Percentiles rank a stretch among this genome's conserved stretches.
Conservation (phyloP, 92 coral and sea anemone genomes). For the Epizoanthus ramosus region DNA sequence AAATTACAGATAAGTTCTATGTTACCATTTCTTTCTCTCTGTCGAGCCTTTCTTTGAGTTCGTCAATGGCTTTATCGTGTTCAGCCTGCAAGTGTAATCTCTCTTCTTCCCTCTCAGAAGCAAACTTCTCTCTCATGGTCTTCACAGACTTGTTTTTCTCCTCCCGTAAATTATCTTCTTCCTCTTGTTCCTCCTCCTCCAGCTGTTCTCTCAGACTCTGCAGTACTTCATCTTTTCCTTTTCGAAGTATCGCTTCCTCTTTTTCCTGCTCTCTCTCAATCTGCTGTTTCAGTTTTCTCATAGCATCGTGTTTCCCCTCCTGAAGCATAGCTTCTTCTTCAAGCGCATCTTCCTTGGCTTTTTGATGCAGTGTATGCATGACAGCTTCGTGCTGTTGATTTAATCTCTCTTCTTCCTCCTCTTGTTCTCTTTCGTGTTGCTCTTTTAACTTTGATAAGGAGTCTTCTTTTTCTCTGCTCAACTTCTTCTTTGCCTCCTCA, state of each 20-base stretch:
- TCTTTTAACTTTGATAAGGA: conserved; percentile 66
- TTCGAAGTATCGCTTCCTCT: conserved; percentile 73
- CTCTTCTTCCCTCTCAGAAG: conserved; percentile 75
- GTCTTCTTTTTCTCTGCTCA: conserved; percentile 79
- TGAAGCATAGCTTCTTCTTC: conserved; percentile 98
- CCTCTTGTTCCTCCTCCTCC: conserved; percentile 81
- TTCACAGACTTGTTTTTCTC: conserved; percentile 60
- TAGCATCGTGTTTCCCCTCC: conserved; percentile 92
- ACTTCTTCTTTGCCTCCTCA: conserved; percentile 73
- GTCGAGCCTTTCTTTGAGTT: conserved; percentile 78
- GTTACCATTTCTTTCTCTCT: conserved; percentile 86
- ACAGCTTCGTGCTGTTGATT: conserved; percentile 78
- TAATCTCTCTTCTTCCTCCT: conserved; percentile 80
- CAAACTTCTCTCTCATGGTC: conserved; percentile 68
- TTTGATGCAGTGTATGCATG: conserved; percentile 85
- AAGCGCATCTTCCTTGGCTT: conserved; percentile 84
- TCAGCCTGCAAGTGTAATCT: conserved; percentile 65
- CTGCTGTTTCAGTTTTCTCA: conserved; percentile 77
- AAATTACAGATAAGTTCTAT: too few species aligned
- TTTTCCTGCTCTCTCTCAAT: conserved; percentile 79
- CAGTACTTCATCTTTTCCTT: conserved; percentile 71
- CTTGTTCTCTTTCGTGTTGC: conserved; percentile 70
- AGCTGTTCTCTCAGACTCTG: conserved; percentile 69
- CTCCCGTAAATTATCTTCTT: conserved; percentile 67
- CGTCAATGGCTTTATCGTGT: conserved; percentile 66